Conservation (phyloP, 1,140 invertebrate species). For the Drosophila dunni region DNA sequence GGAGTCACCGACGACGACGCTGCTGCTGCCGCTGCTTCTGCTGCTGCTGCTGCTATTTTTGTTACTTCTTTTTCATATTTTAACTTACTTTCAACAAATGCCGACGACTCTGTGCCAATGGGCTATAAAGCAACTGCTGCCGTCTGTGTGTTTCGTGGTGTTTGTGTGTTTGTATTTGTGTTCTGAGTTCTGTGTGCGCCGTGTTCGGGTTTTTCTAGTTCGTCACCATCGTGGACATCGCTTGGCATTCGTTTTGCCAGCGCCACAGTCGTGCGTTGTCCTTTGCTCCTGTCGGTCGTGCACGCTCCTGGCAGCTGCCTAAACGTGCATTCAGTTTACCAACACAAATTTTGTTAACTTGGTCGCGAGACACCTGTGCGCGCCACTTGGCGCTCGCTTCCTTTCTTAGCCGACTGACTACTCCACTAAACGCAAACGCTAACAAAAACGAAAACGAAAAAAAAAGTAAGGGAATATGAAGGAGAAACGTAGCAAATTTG, state of each 20-base stretch:
- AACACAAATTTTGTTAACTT: conserved; percentile 39
- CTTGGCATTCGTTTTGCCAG: conserved; percentile 11
- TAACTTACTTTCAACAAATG: conserved; percentile 68
- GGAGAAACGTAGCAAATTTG: conserved; percentile 70
- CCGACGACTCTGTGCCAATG: conserved; percentile 51
- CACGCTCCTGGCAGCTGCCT: conserved; percentile 53
- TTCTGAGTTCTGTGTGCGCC: too few species aligned
- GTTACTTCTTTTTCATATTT: conserved; percentile 82
- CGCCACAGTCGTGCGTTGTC: conserved; percentile 74
- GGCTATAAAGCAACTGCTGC: conserved; percentile 44
- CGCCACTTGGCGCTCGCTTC: conserved; percentile 42
- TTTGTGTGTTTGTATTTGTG: too few species aligned
- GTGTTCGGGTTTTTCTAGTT: conserved; percentile 44
- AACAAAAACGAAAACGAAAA: conserved; percentile 11
- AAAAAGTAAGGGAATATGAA: too few species aligned
- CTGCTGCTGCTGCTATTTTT: conserved; percentile 66
- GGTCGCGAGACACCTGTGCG: conserved; percentile 63
- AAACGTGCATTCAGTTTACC: conserved; percentile 32
- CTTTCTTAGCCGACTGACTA: conserved; percentile 6
- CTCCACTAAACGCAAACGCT: too few species aligned
- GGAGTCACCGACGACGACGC: conserved; percentile 33
- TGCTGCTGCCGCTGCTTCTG: conserved; percentile 26
- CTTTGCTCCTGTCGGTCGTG: conserved; percentile 79
- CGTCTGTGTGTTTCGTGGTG: conserved; percentile 4
- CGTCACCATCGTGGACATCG: conserved; percentile 32